phyloP scores from a whole-genome alignment of 2,888 invertebrate species.

The Mamestra brassicae region DNA sequence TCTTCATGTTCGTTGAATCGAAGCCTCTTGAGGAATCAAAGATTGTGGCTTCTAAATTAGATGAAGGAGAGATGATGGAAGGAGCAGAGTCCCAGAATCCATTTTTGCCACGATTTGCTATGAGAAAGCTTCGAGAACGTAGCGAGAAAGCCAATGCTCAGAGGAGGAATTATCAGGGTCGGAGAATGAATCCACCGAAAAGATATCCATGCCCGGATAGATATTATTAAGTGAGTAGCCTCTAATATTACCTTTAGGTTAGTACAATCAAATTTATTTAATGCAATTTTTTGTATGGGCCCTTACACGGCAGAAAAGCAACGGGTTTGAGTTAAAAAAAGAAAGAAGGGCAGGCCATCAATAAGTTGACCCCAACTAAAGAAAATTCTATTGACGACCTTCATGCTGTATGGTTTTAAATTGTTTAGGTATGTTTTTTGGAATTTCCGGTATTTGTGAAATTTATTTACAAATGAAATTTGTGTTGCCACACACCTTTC shows the following conservation, averaged over 20 bases:
- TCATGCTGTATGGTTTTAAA: neutral
- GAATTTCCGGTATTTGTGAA: slow-evolving; percentile 46
- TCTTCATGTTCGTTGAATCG: slow-evolving; percentile 67
- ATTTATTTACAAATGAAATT: slow-evolving; percentile 72
- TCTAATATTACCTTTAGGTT: too few species aligned
- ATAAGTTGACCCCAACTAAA: neutral
- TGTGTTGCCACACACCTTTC: slow-evolving; percentile 77
- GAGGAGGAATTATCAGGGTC: slow-evolving; percentile 74
- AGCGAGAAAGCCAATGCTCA: slow-evolving; percentile 78
- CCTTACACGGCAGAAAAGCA: neutral
- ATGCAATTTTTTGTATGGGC: too few species aligned
- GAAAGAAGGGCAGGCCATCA: neutral
- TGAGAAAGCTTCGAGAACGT: slow-evolving; percentile 82
- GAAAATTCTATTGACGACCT: neutral
- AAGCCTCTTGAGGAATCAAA: slow-evolving; percentile 73
- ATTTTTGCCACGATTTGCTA: slow-evolving; percentile 85
- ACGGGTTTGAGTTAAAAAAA: neutral
- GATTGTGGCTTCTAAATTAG: slow-evolving; percentile 32
- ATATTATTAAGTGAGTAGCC: slow-evolving; percentile 52
- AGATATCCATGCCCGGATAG: slow-evolving; percentile 65
- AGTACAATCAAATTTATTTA: too few species aligned
- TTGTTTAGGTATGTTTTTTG: slow-evolving; percentile 15
- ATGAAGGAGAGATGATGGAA: slow-evolving; percentile 82
- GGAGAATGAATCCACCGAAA: slow-evolving; percentile 67
- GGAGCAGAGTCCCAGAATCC: slow-evolving; percentile 84